Evolutionary conservation across 2,797 vertebrate species (phyloP).

Genomic region (Pangasius macronema): DNA sequence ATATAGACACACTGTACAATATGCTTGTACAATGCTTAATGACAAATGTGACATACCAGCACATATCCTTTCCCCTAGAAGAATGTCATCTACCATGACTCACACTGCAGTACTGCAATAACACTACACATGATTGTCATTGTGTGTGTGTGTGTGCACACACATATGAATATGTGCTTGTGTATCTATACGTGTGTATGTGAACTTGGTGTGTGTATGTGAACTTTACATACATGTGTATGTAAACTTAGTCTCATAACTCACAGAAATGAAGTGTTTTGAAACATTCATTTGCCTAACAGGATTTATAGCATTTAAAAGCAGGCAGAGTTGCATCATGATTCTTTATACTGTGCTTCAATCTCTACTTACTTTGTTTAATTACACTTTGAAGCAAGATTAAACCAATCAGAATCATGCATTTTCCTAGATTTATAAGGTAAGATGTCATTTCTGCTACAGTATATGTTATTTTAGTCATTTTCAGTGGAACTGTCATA

Average conservation of each 20-base stretch:
- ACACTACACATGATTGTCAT: conserved; percentile 2
- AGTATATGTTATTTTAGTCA: too few species aligned
- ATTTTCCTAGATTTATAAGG: not conserved
- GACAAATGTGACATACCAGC: conserved; percentile 64
- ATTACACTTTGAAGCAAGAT: not conserved
- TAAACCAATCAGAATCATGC: not conserved
- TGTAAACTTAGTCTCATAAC: not conserved
- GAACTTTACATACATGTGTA: too few species aligned
- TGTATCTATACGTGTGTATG: not conserved
- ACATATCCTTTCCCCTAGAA: conserved; percentile 47
- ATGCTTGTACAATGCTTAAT: conserved; percentile 60
- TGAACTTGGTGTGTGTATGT: too few species aligned
- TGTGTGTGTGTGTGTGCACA: not conserved
- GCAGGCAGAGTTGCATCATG: not conserved
- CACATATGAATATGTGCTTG: not conserved
- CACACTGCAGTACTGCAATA: conserved; percentile 19
- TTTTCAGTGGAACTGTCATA: too few species aligned
- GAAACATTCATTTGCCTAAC: not conserved
- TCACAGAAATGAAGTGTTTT: not conserved
- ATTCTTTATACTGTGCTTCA: not conserved
- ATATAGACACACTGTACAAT: conserved; percentile 61
- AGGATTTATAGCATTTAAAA: not conserved
- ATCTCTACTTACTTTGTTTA: not conserved
- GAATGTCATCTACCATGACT: conserved; percentile 11
- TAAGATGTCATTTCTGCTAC: too few species aligned